phyloP scores from a whole-genome alignment of 2,888 invertebrate genomes.

The Idaea dimidiata region DNA sequence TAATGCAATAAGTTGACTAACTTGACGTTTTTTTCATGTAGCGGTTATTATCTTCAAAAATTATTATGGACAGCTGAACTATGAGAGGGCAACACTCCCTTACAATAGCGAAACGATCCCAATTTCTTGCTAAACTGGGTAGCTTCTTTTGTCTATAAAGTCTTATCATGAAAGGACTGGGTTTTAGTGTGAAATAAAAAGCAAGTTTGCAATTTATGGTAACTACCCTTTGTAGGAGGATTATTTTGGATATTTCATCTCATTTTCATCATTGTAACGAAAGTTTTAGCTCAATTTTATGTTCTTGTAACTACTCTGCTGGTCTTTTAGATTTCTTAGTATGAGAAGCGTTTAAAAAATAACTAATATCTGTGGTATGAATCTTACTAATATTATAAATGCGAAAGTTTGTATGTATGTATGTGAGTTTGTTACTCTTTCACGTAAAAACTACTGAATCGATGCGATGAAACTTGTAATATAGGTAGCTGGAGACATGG shows the following conservation, averaged over 20 bases:
- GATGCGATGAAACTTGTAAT: too few species aligned
- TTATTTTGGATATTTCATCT: constrained; percentile 15
- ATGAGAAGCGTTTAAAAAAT: not conserved
- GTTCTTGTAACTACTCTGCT: not conserved
- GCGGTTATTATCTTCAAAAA: not conserved
- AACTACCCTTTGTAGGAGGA: constrained; percentile 12
- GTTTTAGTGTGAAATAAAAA: constrained; percentile 28
- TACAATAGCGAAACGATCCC: constrained; percentile 20
- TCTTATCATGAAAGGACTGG: constrained; percentile 25
- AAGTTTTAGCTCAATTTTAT: not conserved
- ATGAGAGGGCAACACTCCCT: constrained; percentile 10
- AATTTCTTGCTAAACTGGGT: constrained; percentile 17
- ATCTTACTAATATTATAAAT: too few species aligned
- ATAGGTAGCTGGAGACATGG: too few species aligned
- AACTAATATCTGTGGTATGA: too few species aligned
- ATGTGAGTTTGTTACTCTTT: too few species aligned
- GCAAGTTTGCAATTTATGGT: constrained; percentile 23
- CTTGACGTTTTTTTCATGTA: not conserved
- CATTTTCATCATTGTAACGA: not conserved
- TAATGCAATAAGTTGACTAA: not conserved
- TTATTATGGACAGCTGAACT: constrained; percentile 5
- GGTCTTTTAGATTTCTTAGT: not conserved
- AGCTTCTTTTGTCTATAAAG: constrained; percentile 26
- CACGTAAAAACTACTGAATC: too few species aligned
- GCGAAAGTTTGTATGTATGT: too few species aligned